Evolutionary conservation across 2,888 invertebrate species (phyloP), one percentile per base, ranked within the genome.

Genomic region (Chrysodeixis includens): DNA sequence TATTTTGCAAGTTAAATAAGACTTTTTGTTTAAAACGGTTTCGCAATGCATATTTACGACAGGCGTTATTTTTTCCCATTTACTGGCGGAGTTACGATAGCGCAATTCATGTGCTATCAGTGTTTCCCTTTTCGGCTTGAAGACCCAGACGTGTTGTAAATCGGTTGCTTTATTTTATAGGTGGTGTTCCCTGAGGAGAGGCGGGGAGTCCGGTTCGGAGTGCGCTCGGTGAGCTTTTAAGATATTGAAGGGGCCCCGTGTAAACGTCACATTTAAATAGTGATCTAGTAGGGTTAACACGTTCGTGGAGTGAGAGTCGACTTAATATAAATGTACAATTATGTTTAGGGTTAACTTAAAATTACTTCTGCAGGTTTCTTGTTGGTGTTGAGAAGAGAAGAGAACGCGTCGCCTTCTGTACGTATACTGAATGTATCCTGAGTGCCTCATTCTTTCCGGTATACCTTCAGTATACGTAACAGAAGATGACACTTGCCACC

Each of bases 391-490:
- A 83, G 85, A 87, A 90, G 88, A 88, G 95, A 94, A 95, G 96
- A 94, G 72, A 87, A 90, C 92, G 96, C 96, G 96, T 95, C 95
- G 97, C 98, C 97, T 98, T 98, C 98, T 98, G 98, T 97, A 98
- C 98, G 98, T 99, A 99, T 98, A 99, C 98, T 98, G 98, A 98
- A 98, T 98, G 98, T 99, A 98, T 98, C 98, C 98, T 98, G 98
- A 98, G 98, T 98, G 98, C 97, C 96, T 97, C 96, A 95, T 93
- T 95, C 97, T 98, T 97, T 98, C 98, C 98, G 98, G 98, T 98
- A 98, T 99, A 99, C 98, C 98, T 98, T 98, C 98, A 98, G 98
- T 98, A 99, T 99, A 99, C 98, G 98, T 99, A 98, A 98, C 98
- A 98, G 98, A 98, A 98, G 98, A 97, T 97, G 97, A 97, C 98